phyloP scores from a whole-genome alignment of 1,140 invertebrate species.

The Heliconius himera region DNA sequence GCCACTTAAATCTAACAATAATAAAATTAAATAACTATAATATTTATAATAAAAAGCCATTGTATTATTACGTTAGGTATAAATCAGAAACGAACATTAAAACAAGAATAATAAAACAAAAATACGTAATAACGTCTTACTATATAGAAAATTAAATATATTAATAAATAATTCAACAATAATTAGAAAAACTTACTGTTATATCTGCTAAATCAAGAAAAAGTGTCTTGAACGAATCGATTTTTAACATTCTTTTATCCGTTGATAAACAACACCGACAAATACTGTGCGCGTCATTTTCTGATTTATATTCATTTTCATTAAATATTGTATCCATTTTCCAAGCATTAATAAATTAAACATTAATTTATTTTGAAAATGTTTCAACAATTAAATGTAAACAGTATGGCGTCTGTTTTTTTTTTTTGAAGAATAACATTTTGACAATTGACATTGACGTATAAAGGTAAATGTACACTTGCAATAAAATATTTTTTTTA shows the following conservation, averaged over 20 bases:
- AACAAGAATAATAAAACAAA: neutral
- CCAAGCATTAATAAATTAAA: conserved; percentile 1
- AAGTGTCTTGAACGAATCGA: conserved; percentile 34
- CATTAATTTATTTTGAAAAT: conserved; percentile 21
- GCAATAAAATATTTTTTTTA: no score
- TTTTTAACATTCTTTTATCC: conserved; percentile 47
- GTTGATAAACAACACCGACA: conserved; percentile 67
- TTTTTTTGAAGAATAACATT: conserved; percentile 10
- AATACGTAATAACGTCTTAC: neutral
- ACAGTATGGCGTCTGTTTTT: conserved; percentile 39
- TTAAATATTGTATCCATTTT: conserved; percentile 19
- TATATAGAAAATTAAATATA: neutral
- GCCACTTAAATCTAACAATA: no score
- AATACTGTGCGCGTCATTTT: conserved; percentile 37
- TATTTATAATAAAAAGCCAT: no score
- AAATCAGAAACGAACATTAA: neutral
- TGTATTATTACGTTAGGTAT: no score
- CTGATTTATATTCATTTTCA: conserved; percentile 30
- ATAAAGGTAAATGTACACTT: neutral
- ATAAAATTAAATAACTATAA: no score
- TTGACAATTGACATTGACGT: conserved; percentile 26
- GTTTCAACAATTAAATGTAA: conserved; percentile 27
- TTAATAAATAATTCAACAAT: conserved; percentile 5
- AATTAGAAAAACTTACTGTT: conserved; percentile 50
- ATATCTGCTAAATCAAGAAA: conserved; percentile 61